These are phyloP conservation scores for Clivina fossor DNA, from an alignment of 2,888 invertebrate genomes.

Conservation along the genomic window DNA sequence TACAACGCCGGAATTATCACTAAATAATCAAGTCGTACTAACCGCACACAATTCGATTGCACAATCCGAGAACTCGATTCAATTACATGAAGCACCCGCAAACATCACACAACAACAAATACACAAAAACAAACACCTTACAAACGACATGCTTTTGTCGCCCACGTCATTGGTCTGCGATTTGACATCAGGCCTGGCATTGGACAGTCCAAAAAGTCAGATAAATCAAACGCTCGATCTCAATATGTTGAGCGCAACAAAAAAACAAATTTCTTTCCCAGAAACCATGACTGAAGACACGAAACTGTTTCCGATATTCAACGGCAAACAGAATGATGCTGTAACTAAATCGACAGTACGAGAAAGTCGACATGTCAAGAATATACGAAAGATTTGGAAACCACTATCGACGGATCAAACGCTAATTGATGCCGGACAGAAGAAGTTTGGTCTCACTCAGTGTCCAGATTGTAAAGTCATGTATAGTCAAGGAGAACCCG, in stretches of 20 bases:
- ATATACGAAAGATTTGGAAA: slow-evolving; percentile 49
- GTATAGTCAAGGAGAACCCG: slow-evolving; percentile 73
- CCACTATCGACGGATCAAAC: slow-evolving; percentile 64
- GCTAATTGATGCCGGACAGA: slow-evolving; percentile 84
- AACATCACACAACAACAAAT: no score
- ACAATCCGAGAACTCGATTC: slow-evolving; percentile 45
- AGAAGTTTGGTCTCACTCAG: slow-evolving; percentile 71
- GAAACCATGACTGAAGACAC: slow-evolving; percentile 34
- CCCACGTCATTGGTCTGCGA: slow-evolving; percentile 57
- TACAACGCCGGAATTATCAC: slow-evolving; percentile 28
- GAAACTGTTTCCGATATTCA: slow-evolving; percentile 56
- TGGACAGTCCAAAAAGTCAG: slow-evolving; percentile 52
- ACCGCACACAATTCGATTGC: slow-evolving; percentile 42
- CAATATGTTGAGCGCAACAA: slow-evolving; percentile 33
- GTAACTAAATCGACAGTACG: slow-evolving; percentile 35
- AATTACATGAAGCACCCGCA: slow-evolving; percentile 41
- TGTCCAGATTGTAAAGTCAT: slow-evolving; percentile 74
- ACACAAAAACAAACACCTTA: slow-evolving; percentile 24
- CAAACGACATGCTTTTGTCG: slow-evolving; percentile 48
- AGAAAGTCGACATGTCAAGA: slow-evolving; percentile 26
- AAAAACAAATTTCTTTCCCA: slow-evolving; percentile 37
- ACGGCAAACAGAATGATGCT: slow-evolving; percentile 38
- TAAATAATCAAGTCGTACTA: slow-evolving; percentile 41
- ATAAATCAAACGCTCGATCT: slow-evolving; percentile 17
- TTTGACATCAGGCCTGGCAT: slow-evolving; percentile 55